Evolutionary conservation across 2,797 vertebrate genomes (phyloP).

Genomic region (Notoglanidium macrostoma): DNA sequence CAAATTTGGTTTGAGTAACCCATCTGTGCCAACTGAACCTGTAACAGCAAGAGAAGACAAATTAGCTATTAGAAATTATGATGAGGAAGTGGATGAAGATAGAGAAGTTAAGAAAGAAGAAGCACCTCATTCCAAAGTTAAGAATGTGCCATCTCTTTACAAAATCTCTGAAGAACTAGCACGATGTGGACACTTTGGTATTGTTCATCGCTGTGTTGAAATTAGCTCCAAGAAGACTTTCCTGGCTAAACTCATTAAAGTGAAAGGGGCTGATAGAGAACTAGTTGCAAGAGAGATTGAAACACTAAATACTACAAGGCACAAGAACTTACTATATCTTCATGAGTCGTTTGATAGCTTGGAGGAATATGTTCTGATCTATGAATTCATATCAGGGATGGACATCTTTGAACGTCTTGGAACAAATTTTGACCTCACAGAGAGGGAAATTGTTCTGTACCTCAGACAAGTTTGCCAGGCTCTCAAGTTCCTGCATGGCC

Average conservation of each 20-base stretch:
- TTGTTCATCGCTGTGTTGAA: slow-evolving; percentile 90
- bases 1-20: slow-evolving; percentile 89
- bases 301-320: slow-evolving; percentile 89
- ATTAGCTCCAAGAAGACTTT: slow-evolving; percentile 94
- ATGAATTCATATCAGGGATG: slow-evolving; percentile 95
- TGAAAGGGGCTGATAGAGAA: slow-evolving; percentile 95
- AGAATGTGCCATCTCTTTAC: slow-evolving; percentile 90
- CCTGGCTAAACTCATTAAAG: slow-evolving; percentile 97
- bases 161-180: slow-evolving; percentile 95
- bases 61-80: slow-evolving; percentile 91
- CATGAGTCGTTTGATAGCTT: slow-evolving; percentile 98
- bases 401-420: slow-evolving; percentile 98
- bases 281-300: slow-evolving; percentile 96
- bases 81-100: slow-evolving; percentile 94
- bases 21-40: slow-evolving; percentile 88
- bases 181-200: slow-evolving; percentile 89
- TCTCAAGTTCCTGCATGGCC: slow-evolving; percentile 87
- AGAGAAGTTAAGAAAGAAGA: slow-evolving; percentile 84
- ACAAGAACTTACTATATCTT: slow-evolving; percentile 89
- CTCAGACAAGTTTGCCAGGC: slow-evolving; percentile 90
- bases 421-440: slow-evolving; percentile 91
- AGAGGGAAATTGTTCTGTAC: slow-evolving; percentile 93
- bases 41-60: slow-evolving; percentile 95
- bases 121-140: slow-evolving; percentile 87
- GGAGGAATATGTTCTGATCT: slow-evolving; percentile 96